Percentiles rank a stretch among this genome's conserved stretches.
Conservation (phyloP, 2,113 vertebrate genomes). For the Platichthys stellatus region DNA sequence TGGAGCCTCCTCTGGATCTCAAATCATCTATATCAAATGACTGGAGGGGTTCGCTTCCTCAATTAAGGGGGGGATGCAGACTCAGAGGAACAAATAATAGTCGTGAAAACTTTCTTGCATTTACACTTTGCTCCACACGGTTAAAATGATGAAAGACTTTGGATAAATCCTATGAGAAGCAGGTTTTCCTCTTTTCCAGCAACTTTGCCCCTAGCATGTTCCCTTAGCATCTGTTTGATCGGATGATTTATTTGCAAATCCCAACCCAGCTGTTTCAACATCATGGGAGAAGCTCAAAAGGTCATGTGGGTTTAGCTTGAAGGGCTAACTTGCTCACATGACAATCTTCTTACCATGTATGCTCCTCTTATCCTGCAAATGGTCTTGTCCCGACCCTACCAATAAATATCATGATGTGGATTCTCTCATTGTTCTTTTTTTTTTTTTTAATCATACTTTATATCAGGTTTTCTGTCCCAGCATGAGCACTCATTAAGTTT, state of each 20-base stretch:
- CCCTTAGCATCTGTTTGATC: conserved; percentile 24
- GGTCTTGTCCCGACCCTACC: not conserved
- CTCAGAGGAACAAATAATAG: not conserved
- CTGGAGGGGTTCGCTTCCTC: conserved; percentile 28
- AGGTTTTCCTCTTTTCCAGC: conserved; percentile 6
- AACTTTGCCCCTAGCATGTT: not conserved
- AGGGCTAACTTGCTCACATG: not conserved
- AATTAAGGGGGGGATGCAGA: conserved; percentile 34
- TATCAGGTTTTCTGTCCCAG: not conserved
- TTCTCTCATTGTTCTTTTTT: not conserved
- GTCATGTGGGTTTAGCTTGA: conserved; percentile 14
- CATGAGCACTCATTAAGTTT: not conserved
- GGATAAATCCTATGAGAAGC: conserved; percentile 18
- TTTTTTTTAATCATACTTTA: not conserved
- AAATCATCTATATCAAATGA: conserved; percentile 50
- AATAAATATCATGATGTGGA: too few species aligned
- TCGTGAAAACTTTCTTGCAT: conserved; percentile 2
- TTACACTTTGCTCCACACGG: conserved; percentile 4
- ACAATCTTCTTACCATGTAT: not conserved
- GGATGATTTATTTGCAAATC: conserved; percentile 24
- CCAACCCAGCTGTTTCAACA: conserved; percentile 20
- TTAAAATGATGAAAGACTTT: conserved; percentile 16
- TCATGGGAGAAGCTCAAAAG: conserved; percentile 15
- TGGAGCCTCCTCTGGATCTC: conserved; percentile 31
- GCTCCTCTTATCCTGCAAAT: not conserved